Base-by-base conservation (phyloP, 2,888 invertebrate species). In the Myopa tessellatipennis region DNA sequence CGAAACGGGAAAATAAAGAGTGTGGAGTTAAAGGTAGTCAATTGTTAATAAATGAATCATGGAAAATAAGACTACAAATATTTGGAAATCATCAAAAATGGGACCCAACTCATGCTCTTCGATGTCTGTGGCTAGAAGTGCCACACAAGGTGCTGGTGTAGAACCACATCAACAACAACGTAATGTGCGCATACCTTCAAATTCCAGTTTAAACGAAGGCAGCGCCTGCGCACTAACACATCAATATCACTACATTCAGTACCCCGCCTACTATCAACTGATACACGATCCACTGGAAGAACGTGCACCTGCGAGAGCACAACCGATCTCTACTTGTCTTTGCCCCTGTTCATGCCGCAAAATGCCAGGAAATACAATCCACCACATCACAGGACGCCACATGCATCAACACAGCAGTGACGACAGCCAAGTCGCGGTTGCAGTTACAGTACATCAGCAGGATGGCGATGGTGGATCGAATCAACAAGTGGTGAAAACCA, bases 151-250 rank as follows among this genome's bases (percentile, higher is more conserved):
- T 60, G 58, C 68, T 16, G 18, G 38, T 18, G 45, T 68, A 16
- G 75, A 69, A 26, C 50, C 34, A 18, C 74, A 74, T 7, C 75
- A 75, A 26, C 67, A 58, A 14, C 68, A 67, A 18, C 55, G 18
- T 26, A 38, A 45, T 18, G 34, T 58, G 58, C 86, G 85, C 83
- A 50, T 68, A 14, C 93, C 88, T 83, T 95, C 80, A 90, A 95
- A 87, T 90, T 65, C 38, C 92, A 82, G 94, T 93, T 86, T 95
- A 95, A 83, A 89, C 90, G 40, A 91, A 92, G 90, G 80, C 34
- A 84, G 81, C 79, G 79, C 81, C 81, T 85, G 84, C 79, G 83
- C 86, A 18, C 84, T 85, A 74, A 83, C 86, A 60, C 89, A 89
- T 82, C 88, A 89, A 81, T 89, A 88, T 81, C 88, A 89, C 82